Evolutionary conservation across 2,797 vertebrate species (phyloP).

Genomic region (Darevskia mixta): DNA sequence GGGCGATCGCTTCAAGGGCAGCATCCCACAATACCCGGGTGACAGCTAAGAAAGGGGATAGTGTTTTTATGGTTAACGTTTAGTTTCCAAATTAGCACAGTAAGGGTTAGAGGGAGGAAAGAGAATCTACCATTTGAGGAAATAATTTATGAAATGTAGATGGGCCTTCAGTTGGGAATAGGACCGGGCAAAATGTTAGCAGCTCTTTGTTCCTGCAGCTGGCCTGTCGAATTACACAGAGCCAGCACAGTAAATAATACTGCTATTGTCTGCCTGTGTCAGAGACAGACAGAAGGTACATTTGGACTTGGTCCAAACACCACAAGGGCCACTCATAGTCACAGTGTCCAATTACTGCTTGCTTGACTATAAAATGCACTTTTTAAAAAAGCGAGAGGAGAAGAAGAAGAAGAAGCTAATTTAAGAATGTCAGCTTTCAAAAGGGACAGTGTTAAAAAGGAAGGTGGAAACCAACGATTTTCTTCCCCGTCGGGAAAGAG

Average conservation of each 20-base stretch:
- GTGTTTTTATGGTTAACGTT: constrained; percentile 32
- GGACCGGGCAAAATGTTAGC: constrained; percentile 79
- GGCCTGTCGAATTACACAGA: constrained; percentile 82
- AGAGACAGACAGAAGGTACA: constrained; percentile 87
- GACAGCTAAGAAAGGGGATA: constrained; percentile 31
- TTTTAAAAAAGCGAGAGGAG: constrained; percentile 35
- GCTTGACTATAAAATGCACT: constrained; percentile 81
- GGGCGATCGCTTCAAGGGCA: neutral
- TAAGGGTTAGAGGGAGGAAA: constrained; percentile 49
- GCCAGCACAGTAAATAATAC: constrained; percentile 85
- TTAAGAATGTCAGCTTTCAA: constrained; percentile 82
- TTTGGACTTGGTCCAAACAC: constrained; percentile 83
- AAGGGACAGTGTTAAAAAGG: constrained; percentile 68
- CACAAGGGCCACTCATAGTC: constrained; percentile 83
- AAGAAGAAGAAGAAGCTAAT: constrained; percentile 72
- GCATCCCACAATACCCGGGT: constrained; percentile 37
- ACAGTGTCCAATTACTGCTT: constrained; percentile 86
- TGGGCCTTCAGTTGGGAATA: constrained; percentile 74
- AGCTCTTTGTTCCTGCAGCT: constrained; percentile 84
- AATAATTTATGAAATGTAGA: constrained; percentile 81
- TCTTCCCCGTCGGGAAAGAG: constrained; percentile 44
- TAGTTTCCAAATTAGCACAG: constrained; percentile 57
- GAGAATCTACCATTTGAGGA: constrained; percentile 69
- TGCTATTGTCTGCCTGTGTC: constrained; percentile 83
- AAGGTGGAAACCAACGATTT: constrained; percentile 41